Evolutionary conservation across 1,140 invertebrate species (phyloP).

Genomic region (Drosophila guanche): DNA sequence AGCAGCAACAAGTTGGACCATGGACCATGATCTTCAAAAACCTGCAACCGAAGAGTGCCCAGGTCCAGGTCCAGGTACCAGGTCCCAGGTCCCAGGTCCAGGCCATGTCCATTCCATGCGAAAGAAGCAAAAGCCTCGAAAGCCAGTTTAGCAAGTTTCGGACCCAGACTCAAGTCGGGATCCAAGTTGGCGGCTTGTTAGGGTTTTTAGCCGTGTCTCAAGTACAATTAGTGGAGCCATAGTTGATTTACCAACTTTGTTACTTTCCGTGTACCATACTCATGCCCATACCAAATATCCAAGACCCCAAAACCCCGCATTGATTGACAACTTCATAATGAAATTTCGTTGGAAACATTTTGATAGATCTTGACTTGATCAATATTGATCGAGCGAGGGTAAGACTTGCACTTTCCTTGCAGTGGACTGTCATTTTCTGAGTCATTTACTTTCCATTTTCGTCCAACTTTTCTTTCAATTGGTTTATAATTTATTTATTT

Average conservation of each 20-base stretch:
- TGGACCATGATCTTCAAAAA: constrained; percentile 77
- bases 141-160: constrained; percentile 73
- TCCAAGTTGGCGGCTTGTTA: constrained; percentile 30
- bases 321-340: constrained; percentile 33
- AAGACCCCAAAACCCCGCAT: background rate
- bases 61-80: constrained; percentile 13
- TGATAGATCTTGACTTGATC: constrained; percentile 13
- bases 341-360: background rate
- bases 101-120: constrained; percentile 27
- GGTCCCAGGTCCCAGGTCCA: constrained; percentile 17
- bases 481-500: constrained; percentile 38
- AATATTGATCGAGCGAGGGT: constrained; percentile 1
- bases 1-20: constrained; percentile 60
- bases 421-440: constrained; percentile 15
- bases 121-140: constrained; percentile 59
- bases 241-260: background rate
- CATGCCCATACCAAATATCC: too few relatives aligned
- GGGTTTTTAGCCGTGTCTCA: constrained; percentile 18
- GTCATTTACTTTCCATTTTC: constrained; percentile 38
- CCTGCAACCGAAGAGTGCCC: constrained; percentile 65
- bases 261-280: background rate
- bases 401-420: constrained; percentile 30
- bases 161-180: constrained; percentile 18
- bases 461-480: constrained; percentile 17
- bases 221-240: constrained; percentile 32